Percentiles rank a stretch among this genome's conserved stretches.
phyloP scores from a whole-genome alignment of 2,797 vertebrate genomes.

The Cheirogaleus major region DNA sequence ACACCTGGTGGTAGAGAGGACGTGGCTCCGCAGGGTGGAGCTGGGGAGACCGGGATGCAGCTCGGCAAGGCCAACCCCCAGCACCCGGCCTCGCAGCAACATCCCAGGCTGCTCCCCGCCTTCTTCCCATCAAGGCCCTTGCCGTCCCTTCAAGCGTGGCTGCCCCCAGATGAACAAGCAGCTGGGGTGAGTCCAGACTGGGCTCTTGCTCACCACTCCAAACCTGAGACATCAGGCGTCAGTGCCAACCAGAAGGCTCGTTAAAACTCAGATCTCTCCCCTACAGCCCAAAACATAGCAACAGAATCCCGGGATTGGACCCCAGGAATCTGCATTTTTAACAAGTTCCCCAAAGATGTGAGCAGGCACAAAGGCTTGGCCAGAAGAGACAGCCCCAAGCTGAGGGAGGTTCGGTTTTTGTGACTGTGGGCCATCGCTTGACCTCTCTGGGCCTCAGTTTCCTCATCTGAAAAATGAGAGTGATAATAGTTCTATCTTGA shows the following conservation, averaged over 20 bases:
- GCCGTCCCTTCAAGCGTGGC: background rate
- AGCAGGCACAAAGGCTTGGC: background rate
- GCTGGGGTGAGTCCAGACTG: background rate
- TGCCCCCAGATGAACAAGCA: background rate
- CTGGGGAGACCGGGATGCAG: background rate
- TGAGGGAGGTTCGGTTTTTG: background rate
- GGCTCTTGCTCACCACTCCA: background rate
- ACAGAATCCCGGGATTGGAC: no score
- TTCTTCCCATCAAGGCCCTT: background rate
- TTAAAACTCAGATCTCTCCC: background rate
- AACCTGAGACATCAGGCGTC: background rate
- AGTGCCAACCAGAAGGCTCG: background rate
- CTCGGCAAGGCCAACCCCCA: fast-evolving
- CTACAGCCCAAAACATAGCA: background rate
- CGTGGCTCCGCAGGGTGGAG: fast-evolving
- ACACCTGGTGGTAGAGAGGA: no score
- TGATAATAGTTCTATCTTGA: background rate
- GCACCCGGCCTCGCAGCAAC: background rate
- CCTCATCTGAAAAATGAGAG: background rate
- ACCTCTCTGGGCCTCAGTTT: background rate
- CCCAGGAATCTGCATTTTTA: background rate
- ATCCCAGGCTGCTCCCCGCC: fast-evolving
- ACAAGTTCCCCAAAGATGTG: background rate
- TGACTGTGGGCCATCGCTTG: background rate
- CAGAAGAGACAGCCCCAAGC: background rate